Percentiles rank a stretch among this genome's conserved stretches.
Conservation (phyloP, 2,797 vertebrate species). For the Diglossa cyanea region DNA sequence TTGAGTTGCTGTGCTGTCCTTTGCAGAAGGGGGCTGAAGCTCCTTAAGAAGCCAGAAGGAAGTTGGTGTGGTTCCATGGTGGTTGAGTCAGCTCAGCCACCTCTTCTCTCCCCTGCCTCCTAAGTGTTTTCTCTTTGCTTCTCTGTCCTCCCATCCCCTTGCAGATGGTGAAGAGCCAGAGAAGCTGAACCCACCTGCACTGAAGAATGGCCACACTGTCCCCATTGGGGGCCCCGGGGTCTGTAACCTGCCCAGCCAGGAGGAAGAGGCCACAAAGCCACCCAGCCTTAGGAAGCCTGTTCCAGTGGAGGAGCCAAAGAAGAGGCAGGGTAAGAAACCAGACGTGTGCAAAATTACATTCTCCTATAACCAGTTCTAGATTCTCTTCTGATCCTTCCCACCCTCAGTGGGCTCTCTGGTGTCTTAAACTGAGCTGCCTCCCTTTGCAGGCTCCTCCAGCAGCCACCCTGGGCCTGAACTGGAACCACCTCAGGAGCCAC, state of each 20-base stretch:
- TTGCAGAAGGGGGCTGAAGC: neutral
- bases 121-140: neutral
- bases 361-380: neutral
- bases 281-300: conserved; percentile 61
- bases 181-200: conserved; percentile 75
- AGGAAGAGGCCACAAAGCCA: conserved; percentile 77
- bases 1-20: neutral
- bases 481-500: conserved; percentile 78
- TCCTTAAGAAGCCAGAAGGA: neutral
- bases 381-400: neutral
- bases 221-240: conserved; percentile 72
- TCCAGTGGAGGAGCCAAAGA: conserved; percentile 78
- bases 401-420: neutral
- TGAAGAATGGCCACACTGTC: conserved; percentile 93
- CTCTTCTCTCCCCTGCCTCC: neutral
- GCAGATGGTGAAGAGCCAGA: conserved; percentile 80
- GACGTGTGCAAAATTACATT: neutral
- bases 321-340: conserved; percentile 57
- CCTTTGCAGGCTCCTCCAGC: conserved; percentile 80
- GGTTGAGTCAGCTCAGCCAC: neutral
- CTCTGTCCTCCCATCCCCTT: neutral
- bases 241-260: conserved; percentile 58
- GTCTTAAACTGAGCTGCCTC: neutral
- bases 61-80: neutral
- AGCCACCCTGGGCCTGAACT: conserved; percentile 79